Conservation (phyloP, 2,113 vertebrate genomes). For the Dicrurus megarhynchus region DNA sequence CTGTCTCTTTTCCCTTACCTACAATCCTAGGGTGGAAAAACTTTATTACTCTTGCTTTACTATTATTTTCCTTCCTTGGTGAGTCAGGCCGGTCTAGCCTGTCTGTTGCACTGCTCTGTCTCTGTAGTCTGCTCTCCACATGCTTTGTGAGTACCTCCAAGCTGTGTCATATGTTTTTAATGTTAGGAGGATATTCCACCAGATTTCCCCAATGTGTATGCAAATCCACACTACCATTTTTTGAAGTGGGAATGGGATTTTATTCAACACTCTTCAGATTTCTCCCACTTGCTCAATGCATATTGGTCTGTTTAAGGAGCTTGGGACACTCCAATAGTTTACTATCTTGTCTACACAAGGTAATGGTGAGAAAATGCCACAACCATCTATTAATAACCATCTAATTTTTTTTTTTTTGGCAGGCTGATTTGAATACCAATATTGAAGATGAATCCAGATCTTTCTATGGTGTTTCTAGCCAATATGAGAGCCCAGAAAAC, state of each 20-base stretch:
- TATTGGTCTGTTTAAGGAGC: not conserved
- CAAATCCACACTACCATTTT: not conserved
- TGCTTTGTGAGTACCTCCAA: not conserved
- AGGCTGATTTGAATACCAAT: constrained; percentile 92
- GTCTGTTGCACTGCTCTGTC: not conserved
- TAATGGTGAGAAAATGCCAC: not conserved
- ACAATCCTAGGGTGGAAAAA: not conserved
- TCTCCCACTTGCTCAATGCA: not conserved
- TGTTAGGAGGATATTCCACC: not conserved
- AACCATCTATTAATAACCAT: not conserved
- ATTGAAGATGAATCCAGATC: constrained; percentile 89
- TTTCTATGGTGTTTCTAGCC: constrained; percentile 95
- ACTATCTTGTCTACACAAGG: not conserved
- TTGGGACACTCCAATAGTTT: not conserved
- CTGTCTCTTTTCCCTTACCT: not conserved
- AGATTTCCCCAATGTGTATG: not conserved
- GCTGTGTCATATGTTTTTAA: not conserved
- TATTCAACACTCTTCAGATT: not conserved
- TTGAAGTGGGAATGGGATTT: not conserved
- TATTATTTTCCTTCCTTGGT: not conserved
- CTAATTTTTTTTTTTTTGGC: not conserved
- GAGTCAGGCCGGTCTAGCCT: not conserved
- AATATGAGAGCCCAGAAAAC: constrained; percentile 92
- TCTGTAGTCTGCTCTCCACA: not conserved
- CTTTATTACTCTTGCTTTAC: not conserved